Evolutionary conservation across 2,797 vertebrate genomes (phyloP).

Genomic region (Sebastiscus tertius): DNA sequence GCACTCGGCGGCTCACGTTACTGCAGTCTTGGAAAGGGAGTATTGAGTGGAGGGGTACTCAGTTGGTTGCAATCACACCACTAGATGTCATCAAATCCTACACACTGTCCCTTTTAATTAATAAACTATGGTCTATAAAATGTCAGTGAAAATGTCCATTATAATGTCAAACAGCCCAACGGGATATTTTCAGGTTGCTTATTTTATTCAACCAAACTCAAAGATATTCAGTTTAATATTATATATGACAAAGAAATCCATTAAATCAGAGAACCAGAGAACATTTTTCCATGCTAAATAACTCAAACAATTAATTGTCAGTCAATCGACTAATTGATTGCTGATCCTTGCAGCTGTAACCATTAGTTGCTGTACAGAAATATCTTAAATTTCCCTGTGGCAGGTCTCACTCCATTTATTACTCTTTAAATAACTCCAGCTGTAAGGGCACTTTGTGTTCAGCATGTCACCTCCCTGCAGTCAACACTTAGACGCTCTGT

Average conservation of each 20-base stretch:
- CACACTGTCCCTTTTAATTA: too few species aligned
- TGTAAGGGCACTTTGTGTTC: conserved; percentile 13
- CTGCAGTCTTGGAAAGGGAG: too few species aligned
- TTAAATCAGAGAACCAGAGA: not conserved
- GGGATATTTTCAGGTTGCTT: not conserved
- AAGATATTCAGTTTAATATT: not conserved
- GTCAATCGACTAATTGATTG: not conserved
- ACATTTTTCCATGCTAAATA: not conserved
- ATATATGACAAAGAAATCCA: not conserved
- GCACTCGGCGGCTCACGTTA: too few species aligned
- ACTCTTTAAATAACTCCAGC: conserved; percentile 13
- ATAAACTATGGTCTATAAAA: not conserved
- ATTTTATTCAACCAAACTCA: too few species aligned
- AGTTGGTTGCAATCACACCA: too few species aligned
- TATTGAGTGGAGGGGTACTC: too few species aligned
- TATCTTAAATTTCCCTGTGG: not conserved
- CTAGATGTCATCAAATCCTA: too few species aligned
- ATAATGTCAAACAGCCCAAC: not conserved
- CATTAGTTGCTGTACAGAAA: not conserved
- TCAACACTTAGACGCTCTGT: conserved; percentile 5
- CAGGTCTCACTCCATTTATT: not conserved
- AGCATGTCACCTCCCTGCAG: conserved; percentile 19
- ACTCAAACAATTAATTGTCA: not conserved
- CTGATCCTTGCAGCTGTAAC: not conserved
- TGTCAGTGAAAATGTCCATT: too few species aligned